Evolutionary conservation across 2,113 vertebrate species (phyloP).

Genomic region (Toxostoma redivivum): DNA sequence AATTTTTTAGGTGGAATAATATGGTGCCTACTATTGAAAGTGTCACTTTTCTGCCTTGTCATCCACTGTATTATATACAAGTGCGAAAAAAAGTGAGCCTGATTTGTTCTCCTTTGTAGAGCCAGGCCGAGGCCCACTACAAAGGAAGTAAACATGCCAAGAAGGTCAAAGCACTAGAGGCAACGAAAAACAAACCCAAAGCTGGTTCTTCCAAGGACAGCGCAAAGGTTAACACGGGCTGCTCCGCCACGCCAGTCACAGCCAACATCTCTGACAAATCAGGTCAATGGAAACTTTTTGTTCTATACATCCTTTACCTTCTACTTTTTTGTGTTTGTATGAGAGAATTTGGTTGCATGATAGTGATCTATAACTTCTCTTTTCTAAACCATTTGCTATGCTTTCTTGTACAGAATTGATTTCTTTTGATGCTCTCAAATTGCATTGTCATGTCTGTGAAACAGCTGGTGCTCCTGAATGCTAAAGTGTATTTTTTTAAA

Average conservation of each 20-base stretch:
- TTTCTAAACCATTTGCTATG: slow-evolving; percentile 23
- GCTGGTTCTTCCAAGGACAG: slow-evolving; percentile 82
- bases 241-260: slow-evolving; percentile 73
- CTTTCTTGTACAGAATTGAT: slow-evolving; percentile 24
- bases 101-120: slow-evolving; percentile 94
- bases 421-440: slow-evolving; percentile 23
- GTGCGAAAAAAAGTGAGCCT: slow-evolving; percentile 78
- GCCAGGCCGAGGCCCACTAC: slow-evolving; percentile 98
- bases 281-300: slow-evolving; percentile 83
- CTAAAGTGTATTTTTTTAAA: background rate
- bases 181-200: slow-evolving; percentile 90
- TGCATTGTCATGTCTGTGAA: background rate
- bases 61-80: slow-evolving; percentile 58
- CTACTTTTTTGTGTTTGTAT: slow-evolving; percentile 9
- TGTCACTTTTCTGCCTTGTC: slow-evolving; percentile 66
- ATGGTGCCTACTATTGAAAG: slow-evolving; percentile 77
- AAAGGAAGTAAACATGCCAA: slow-evolving; percentile 98
- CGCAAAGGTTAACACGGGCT: slow-evolving; percentile 79
- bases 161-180: slow-evolving; percentile 98
- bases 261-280: slow-evolving; percentile 82
- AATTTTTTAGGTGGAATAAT: background rate
- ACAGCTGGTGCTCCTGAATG: background rate
- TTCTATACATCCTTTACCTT: slow-evolving; percentile 70
- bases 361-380: slow-evolving; percentile 20
- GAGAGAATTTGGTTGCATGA: slow-evolving; percentile 35